Conservation (phyloP, 2,113 vertebrate genomes). For the Mobula birostris region DNA sequence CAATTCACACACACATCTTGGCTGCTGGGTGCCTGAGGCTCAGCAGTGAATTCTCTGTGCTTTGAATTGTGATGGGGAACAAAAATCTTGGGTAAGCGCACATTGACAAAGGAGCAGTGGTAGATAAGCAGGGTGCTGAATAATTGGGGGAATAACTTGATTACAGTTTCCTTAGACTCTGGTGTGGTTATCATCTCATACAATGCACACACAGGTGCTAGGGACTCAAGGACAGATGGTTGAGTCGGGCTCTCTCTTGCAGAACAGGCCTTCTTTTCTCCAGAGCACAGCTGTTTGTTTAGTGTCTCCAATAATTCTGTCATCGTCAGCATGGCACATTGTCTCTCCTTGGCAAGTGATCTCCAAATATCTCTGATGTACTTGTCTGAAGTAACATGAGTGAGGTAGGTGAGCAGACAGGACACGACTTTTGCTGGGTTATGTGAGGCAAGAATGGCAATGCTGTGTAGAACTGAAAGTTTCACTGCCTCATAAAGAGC, state of each 20-base stretch:
- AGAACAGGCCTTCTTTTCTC: conserved; percentile 68
- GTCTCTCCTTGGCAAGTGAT: conserved; percentile 69
- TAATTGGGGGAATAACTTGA: conserved; percentile 45
- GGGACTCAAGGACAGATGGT: background rate
- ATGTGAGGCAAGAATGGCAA: conserved; percentile 75
- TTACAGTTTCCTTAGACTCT: too few relatives aligned
- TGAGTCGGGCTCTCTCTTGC: conserved; percentile 42
- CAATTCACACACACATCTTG: background rate
- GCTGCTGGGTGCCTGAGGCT: background rate
- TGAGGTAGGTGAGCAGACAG: conserved; percentile 65
- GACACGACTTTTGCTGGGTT: conserved; percentile 68
- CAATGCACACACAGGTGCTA: conserved; percentile 79
- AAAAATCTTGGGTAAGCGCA: conserved; percentile 60
- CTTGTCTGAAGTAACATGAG: conserved; percentile 71
- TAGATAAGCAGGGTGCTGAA: conserved; percentile 71
- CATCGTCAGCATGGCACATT: conserved; percentile 67
- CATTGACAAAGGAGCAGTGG: conserved; percentile 70
- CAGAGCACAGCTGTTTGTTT: conserved; percentile 64
- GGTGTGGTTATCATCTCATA: conserved; percentile 66
- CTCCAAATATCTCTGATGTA: conserved; percentile 78
- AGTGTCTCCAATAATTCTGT: conserved; percentile 80
- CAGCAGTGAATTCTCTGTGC: background rate
- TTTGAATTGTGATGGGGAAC: background rate
- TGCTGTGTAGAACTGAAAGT: conserved; percentile 69
- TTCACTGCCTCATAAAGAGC: conserved; percentile 69